Evolutionary conservation across 2,888 invertebrate species (phyloP).

Genomic region (Thysanoteuthis rhombus): DNA sequence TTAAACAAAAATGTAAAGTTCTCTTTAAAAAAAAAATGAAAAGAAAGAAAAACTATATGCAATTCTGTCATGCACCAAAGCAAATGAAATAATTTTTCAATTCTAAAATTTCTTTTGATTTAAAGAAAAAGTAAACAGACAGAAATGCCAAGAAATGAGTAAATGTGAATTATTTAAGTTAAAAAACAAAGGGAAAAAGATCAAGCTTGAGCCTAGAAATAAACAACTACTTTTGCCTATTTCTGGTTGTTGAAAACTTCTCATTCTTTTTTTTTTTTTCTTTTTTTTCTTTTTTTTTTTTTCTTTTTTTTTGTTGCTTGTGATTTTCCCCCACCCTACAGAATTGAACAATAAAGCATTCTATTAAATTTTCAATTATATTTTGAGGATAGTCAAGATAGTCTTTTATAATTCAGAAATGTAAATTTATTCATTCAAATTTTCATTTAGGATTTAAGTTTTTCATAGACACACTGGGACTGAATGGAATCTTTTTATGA

Average conservation of each 20-base stretch:
- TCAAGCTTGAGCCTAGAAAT: not conserved
- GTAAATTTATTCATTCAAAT: not conserved
- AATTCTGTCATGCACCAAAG: not conserved
- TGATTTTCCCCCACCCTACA: not conserved
- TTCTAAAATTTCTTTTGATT: not conserved
- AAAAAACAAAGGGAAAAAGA: not conserved
- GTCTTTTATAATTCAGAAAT: not conserved
- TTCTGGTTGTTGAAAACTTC: not conserved
- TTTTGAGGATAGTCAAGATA: not conserved
- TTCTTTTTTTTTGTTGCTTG: not conserved
- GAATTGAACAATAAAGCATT: not conserved
- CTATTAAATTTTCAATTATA: not conserved
- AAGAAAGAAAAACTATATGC: not conserved
- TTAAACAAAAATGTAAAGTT: not conserved
- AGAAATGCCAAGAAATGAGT: not conserved
- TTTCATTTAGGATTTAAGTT: not conserved
- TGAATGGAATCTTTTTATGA: not conserved
- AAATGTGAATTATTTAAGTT: not conserved
- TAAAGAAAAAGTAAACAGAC: not conserved
- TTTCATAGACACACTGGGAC: not conserved
- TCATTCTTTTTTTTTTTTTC: not conserved
- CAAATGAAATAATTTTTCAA: not conserved
- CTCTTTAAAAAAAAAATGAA: not conserved
- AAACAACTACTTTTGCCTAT: slow-evolving; percentile 12
- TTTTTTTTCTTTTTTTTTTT: not conserved